Conservation (phyloP, 2,888 invertebrate genomes). For the Drosophila ezoana region DNA sequence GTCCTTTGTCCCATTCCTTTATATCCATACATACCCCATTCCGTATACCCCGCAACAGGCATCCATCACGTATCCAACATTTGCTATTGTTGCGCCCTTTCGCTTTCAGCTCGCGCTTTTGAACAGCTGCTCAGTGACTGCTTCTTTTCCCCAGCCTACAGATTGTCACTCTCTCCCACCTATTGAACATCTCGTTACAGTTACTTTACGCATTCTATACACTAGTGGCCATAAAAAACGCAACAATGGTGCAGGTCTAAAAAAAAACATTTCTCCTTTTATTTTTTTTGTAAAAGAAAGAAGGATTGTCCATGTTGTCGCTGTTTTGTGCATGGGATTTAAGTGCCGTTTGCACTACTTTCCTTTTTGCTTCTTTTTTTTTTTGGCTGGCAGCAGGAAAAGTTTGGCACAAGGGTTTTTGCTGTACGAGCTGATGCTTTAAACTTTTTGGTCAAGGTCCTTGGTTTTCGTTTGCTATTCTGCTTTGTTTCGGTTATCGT, state of each 20-base stretch:
- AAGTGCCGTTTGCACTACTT: neutral
- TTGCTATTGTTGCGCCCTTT: conserved; percentile 65
- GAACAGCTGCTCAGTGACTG: conserved; percentile 65
- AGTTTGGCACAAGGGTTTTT: conserved; percentile 61
- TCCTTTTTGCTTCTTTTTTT: conserved; percentile 13
- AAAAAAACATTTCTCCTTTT: conserved; percentile 13
- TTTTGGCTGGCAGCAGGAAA: conserved; percentile 31
- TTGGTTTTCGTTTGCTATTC: conserved; percentile 3
- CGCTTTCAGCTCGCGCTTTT: conserved; percentile 72
- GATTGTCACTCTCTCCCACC: conserved; percentile 12
- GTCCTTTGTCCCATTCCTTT: conserved; percentile 40
- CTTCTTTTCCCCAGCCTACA: neutral
- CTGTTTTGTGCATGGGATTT: neutral
- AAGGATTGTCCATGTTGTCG: conserved; percentile 1
- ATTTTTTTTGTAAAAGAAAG: conserved; percentile 7
- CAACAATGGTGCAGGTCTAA: conserved; percentile 25
- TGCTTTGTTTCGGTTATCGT: neutral
- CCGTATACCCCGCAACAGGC: conserved; percentile 4
- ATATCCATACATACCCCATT: conserved; percentile 10
- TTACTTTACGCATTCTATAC: conserved; percentile 71
- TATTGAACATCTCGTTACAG: conserved; percentile 59
- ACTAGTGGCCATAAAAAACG: conserved; percentile 60
- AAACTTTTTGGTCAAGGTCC: conserved; percentile 26
- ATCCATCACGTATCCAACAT: conserved; percentile 50
- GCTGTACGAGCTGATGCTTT: neutral